These are phyloP conservation scores for Hypomesus transpacificus DNA, from an alignment of 2,113 vertebrate genomes.

Conservation along the genomic window DNA sequence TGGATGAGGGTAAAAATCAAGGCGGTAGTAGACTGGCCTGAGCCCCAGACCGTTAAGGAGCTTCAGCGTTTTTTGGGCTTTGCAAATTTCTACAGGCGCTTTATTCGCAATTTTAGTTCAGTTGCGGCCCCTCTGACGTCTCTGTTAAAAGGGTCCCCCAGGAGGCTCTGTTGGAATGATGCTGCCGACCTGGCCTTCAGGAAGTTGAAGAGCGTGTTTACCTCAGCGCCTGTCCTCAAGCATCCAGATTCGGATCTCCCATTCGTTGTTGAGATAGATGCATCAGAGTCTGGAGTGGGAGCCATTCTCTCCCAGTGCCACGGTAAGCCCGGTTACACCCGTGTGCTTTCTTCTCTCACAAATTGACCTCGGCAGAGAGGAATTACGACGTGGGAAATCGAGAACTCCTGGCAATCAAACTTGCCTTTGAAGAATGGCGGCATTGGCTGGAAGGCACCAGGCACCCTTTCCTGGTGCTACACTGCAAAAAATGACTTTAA, in stretches of 20 bases:
- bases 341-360: neutral
- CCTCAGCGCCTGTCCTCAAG: neutral
- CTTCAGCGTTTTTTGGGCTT: neutral
- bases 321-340: neutral
- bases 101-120: neutral
- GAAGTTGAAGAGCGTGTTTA: neutral
- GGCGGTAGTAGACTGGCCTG: neutral
- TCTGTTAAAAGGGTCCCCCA: neutral
- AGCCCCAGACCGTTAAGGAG: neutral
- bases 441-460: neutral
- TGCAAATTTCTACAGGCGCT: neutral
- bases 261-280: neutral
- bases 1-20: neutral
- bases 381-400: neutral
- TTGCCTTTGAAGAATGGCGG: neutral
- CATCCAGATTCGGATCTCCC: neutral
- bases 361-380: neutral
- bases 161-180: neutral
- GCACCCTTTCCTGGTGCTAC: neutral
- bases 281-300: neutral
- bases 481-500: too few relatives aligned
- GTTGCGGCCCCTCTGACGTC: neutral
- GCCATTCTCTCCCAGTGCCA: neutral
- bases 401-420: neutral
- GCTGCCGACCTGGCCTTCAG: neutral